phyloP scores from a whole-genome alignment of 2,888 invertebrate genomes.

The Agonopterix heracliana region DNA sequence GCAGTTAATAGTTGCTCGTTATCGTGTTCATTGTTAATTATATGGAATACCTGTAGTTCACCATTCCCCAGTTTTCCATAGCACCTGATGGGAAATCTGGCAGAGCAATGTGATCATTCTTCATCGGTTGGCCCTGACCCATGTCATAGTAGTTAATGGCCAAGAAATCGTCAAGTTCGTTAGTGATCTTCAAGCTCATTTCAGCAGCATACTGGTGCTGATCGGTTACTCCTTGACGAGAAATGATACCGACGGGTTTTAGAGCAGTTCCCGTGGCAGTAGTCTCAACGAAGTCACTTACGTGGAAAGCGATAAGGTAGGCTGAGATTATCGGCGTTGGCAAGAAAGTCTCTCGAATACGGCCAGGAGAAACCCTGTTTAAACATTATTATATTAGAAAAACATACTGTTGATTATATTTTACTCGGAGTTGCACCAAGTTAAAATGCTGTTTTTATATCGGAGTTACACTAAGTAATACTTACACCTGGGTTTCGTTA shows the following conservation, averaged over 20 bases:
- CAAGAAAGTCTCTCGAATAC: constrained; percentile 61
- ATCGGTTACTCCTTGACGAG: constrained; percentile 46
- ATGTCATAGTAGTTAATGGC: constrained; percentile 71
- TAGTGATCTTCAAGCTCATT: constrained; percentile 61
- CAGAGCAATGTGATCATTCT: constrained; percentile 83
- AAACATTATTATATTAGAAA: background rate
- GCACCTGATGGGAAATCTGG: constrained; percentile 87
- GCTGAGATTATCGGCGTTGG: constrained; percentile 84
- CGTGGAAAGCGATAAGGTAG: constrained; percentile 89
- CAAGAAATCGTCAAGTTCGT: constrained; percentile 76
- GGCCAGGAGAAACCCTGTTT: constrained; percentile 26
- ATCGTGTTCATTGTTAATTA: background rate
- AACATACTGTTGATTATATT: background rate
- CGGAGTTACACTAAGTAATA: constrained; percentile 14
- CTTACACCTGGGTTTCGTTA: constrained; percentile 37
- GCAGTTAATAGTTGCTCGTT: too few relatives aligned
- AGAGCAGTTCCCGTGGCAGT: constrained; percentile 27
- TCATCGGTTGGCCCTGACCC: constrained; percentile 65
- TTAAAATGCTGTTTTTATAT: background rate
- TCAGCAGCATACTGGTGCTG: constrained; percentile 67
- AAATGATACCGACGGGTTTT: constrained; percentile 56
- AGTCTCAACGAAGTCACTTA: constrained; percentile 81
- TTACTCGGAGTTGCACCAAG: too few relatives aligned
- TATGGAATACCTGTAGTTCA: constrained; percentile 80
- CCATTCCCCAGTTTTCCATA: constrained; percentile 92